phyloP scores from a whole-genome alignment of 1,140 invertebrate genomes.

The Hycleus phaleratus region DNA sequence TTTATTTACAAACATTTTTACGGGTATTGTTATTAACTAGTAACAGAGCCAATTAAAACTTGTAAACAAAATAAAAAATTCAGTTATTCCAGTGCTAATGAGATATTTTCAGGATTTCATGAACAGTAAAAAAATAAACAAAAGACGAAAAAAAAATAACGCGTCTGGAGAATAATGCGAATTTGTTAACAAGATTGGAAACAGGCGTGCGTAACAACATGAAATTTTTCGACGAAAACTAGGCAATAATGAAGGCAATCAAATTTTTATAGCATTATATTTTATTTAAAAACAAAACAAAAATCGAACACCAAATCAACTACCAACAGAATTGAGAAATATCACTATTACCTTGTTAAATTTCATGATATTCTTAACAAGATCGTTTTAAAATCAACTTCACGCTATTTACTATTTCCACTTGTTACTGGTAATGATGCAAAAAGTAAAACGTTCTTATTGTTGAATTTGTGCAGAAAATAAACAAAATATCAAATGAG shows the following conservation, averaged over 20 bases:
- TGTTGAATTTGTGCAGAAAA: no score
- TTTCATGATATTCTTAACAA: slow-evolving; percentile 5
- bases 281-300: background rate
- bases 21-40: background rate
- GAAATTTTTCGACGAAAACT: background rate
- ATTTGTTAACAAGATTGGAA: slow-evolving; percentile 8
- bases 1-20: background rate
- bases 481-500: no score
- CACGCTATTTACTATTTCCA: no score
- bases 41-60: background rate
- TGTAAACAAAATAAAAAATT: background rate
- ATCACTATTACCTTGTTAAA: background rate
- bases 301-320: no score
- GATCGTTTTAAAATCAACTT: background rate
- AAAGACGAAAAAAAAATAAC: no score
- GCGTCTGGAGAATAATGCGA: background rate
- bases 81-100: slow-evolving; percentile 3
- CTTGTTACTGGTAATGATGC: no score
- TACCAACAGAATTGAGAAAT: no score
- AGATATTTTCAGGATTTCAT: background rate
- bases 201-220: slow-evolving; percentile 1
- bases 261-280: background rate
- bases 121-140: no score
- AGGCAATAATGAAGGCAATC: slow-evolving; percentile 2
- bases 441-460: no score